Conservation (phyloP, 2,113 vertebrate genomes). For the Eulacestoma nigropectus region DNA sequence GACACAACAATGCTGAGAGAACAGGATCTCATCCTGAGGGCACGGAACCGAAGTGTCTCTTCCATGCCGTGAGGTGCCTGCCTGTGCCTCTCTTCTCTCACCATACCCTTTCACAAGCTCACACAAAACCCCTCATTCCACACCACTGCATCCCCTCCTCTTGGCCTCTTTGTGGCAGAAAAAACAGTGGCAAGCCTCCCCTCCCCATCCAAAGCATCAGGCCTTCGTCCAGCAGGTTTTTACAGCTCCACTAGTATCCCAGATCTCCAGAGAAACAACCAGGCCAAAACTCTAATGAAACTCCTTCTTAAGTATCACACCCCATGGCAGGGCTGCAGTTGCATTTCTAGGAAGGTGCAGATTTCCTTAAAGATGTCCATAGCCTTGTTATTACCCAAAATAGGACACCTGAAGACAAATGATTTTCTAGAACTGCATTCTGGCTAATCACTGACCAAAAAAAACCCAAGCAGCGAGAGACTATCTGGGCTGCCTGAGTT, state of each 20-base stretch:
- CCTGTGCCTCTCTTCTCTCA: background rate
- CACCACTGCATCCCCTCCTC: background rate
- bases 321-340: background rate
- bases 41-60: accelerated
- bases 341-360: background rate
- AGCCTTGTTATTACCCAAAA: background rate
- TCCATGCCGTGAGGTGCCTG: background rate
- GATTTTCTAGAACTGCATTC: background rate
- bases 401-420: background rate
- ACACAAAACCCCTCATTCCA: background rate
- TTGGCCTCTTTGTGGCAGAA: accelerated
- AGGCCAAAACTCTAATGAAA: accelerated
- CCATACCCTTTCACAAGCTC: background rate
- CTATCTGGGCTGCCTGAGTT: background rate
- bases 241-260: background rate
- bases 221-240: background rate
- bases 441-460: background rate
- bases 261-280: background rate
- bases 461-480: background rate
- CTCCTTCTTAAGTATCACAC: background rate
- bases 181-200: background rate
- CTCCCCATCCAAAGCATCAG: background rate
- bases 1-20: background rate
- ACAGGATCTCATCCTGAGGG: background rate
- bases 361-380: background rate